Evolutionary conservation across 2,888 invertebrate species (phyloP), one percentile per base, ranked within the genome.

Genomic region (Aphidoletes aphidimyza): DNA sequence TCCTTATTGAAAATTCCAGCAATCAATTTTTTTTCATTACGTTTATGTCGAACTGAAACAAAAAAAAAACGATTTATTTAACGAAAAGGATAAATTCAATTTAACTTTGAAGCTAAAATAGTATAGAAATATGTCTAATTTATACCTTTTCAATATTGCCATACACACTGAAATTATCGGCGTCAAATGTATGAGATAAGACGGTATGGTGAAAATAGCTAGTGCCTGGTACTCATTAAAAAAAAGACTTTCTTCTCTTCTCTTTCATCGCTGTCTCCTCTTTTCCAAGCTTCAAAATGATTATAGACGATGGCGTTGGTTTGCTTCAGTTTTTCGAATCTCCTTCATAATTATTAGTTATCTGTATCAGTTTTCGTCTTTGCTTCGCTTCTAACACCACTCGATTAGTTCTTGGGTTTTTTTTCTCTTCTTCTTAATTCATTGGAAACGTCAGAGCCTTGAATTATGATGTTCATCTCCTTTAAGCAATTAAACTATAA

Each of bases 331-430:
- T 14, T 14, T 69, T 30, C 11, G 34, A n/a, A 69, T 30, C 69
- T 69, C 69, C 34, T 69, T 69, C n/a, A 69, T 69, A 69, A 69
- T 69, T 69, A 69, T 69, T n/a, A 30, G 69, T 30, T 69, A 69
- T 69, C 69, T 69, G 34, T 69, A 30, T 69, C 69, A 69, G 69
- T 69, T 69, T 69, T 69, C 54, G 69, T 69, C 30, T 69, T 69
- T 22, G 26, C 69, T 69, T 30, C 14, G n/a, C n/a, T 14, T 69
- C 69, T n/a, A 69, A 26, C 69, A 14, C 34, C 11, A 69, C 11
- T 30, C 14, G n/a, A 14, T 69, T 30, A n/a, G n/a, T n/a, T n/a
- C n/a, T n/a, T n/a, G n/a, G n/a, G n/a, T n/a, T 11, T 69, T 69
- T 11, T 54, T 54, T 54, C 22, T 14, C 17, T 47, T 47, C 47